Base-by-base conservation (phyloP, 1,140 invertebrate species). In the Drosophila kepulauana region DNA sequence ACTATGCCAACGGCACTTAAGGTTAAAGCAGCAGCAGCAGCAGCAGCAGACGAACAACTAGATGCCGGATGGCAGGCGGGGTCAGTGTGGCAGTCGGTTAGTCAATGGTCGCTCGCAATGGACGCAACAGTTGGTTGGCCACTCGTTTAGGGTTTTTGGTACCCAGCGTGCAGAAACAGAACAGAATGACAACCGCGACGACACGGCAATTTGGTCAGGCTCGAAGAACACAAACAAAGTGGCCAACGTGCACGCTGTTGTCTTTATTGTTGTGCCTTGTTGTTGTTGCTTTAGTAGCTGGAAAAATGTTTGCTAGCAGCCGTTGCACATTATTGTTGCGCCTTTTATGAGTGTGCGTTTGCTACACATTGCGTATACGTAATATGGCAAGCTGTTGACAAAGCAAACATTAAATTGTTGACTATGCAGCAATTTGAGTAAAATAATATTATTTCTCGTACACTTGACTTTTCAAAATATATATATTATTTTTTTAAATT, bases 1-100 rank as follows among this genome's bases (percentile, higher is more conserved):
- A 86, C 82, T 86, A 76, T 86, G 82, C 82, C 79, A 86, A 77
- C 69, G 78, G 81, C 69, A 71, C 69, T 61, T 68, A 67, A 48
- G 63, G 63, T 35, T 49, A 72, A 68, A 58, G 43, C 54, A 64
- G 33, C 46, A 45, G 65, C 62, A 25, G 25, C 16, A 48, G 20
- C 25, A 49, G n/a, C 51, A 46, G 20, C 16, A 25, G 20, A 25
- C 20, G 20, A 25, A 25, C 3, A 25, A 67, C 56, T 33, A 11
- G 3, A 28, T 11, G 48, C 20, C 58, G 52, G 52, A 43, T 52
- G 58, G n/a, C 20, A 25, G 20, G 0, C 20, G 35, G 49, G 68
- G 61, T 76, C 74, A 76, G 61, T 58, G 56, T 49, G 67, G 46
- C 59, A 71, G 66, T 57, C 43, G 11, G 66, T 75, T 64, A 64